phyloP scores from a whole-genome alignment of 2,888 invertebrate genomes.

The Stenotaenia linearis region DNA sequence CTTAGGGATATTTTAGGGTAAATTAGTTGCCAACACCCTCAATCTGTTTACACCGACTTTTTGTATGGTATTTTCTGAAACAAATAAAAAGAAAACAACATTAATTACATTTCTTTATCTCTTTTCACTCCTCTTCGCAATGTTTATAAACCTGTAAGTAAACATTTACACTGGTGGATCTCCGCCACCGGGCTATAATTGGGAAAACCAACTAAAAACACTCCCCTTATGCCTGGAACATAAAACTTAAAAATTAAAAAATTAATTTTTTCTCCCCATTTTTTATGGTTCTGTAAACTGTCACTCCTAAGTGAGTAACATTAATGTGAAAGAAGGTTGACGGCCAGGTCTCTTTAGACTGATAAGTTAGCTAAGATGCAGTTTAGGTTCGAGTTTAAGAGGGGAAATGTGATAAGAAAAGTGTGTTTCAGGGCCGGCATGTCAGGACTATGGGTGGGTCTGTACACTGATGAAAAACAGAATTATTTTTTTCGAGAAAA shows the following conservation, averaged over 20 bases:
- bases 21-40: background rate
- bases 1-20: background rate
- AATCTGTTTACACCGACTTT: background rate
- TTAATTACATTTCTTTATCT: background rate
- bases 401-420: background rate
- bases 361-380: background rate
- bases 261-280: background rate
- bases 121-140: background rate
- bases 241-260: background rate
- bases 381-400: background rate
- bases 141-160: background rate
- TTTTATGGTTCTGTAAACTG: background rate
- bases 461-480: background rate
- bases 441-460: constrained; percentile 2
- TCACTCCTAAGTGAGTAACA: constrained; percentile 8
- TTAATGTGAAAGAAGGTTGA: background rate
- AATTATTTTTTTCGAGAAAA: background rate
- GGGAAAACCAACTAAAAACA: background rate
- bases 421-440: background rate
- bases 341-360: background rate
- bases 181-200: constrained; percentile 2
- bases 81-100: background rate
- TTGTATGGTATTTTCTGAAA: background rate
- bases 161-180: background rate
- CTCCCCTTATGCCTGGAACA: background rate